Percentiles rank a stretch among this genome's conserved stretches.
Conservation (phyloP, 2,113 vertebrate species). For the Noctilio leporinus region DNA sequence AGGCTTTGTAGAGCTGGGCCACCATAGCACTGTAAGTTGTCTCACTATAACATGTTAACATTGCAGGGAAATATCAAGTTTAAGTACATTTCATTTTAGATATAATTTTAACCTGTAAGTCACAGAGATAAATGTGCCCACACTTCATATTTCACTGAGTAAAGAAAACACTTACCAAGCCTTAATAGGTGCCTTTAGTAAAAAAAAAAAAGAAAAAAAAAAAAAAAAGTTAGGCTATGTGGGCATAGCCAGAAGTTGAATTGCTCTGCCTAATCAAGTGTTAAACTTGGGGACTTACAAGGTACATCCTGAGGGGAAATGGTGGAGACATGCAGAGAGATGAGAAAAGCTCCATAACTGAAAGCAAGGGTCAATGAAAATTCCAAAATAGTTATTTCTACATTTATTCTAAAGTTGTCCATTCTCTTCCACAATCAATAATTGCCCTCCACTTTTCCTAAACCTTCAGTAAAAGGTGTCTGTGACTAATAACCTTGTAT, state of each 20-base stretch:
- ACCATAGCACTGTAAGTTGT: not conserved
- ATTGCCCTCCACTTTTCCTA: not conserved
- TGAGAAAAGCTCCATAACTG: not conserved
- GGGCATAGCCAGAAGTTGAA: not conserved
- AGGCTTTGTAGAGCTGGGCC: not conserved
- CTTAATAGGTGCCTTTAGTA: not conserved
- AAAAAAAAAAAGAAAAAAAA: constrained; percentile 16
- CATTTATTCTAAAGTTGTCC: not conserved
- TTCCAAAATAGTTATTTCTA: not conserved
- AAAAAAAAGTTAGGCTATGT: not conserved
- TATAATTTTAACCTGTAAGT: not conserved
- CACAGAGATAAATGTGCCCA: not conserved
- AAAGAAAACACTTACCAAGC: not conserved
- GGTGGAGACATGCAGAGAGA: not conserved
- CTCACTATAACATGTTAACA: not conserved
- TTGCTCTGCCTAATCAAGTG: not conserved
- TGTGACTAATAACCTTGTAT: not conserved
- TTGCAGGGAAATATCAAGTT: not conserved
- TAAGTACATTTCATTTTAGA: constrained; percentile 5
- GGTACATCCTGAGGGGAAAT: not conserved
- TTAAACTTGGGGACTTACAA: not conserved
- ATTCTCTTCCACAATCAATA: not conserved
- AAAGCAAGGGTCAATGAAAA: not conserved
- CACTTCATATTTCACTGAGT: not conserved
- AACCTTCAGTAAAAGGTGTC: not conserved